These are phyloP conservation scores for Orientallactaga sibirica DNA, from an alignment of 2,797 vertebrate species.

Conservation along the genomic window DNA sequence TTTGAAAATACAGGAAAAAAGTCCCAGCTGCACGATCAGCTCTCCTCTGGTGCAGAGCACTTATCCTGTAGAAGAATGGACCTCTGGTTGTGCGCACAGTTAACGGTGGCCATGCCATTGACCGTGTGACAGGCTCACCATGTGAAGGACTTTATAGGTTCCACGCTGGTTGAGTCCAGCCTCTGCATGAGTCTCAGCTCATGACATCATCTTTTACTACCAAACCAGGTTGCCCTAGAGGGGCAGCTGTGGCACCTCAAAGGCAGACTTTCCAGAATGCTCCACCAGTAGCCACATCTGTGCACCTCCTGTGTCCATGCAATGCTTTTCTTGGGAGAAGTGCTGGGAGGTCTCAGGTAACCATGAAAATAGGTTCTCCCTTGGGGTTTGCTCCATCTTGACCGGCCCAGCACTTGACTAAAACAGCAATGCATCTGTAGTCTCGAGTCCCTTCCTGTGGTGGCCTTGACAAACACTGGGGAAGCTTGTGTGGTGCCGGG, in stretches of 20 bases:
- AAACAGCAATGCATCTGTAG: not conserved
- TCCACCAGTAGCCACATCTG: not conserved
- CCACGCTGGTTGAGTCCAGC: not conserved
- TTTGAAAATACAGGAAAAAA: too few species aligned
- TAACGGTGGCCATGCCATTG: too few species aligned
- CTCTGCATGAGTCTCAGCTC: not conserved
- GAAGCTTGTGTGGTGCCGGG: not conserved
- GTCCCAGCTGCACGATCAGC: too few species aligned
- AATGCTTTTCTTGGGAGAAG: not conserved
- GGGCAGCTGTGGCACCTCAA: not conserved
- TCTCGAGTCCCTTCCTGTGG: not conserved
- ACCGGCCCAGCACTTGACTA: not conserved
- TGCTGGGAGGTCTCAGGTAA: not conserved
- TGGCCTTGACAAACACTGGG: too few species aligned
- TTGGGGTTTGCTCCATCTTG: not conserved
- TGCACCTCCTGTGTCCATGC: too few species aligned
- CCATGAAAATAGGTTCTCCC: not conserved
- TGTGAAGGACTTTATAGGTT: not conserved
- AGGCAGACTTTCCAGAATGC: not conserved
- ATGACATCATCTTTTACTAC: too few species aligned
- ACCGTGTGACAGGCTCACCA: too few species aligned
- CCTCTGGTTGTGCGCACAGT: too few species aligned
- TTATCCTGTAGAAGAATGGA: too few species aligned
- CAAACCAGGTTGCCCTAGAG: too few species aligned
- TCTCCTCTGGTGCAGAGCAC: too few species aligned